phyloP scores from a whole-genome alignment of 2,797 vertebrate genomes.

The Darevskia mixta region DNA sequence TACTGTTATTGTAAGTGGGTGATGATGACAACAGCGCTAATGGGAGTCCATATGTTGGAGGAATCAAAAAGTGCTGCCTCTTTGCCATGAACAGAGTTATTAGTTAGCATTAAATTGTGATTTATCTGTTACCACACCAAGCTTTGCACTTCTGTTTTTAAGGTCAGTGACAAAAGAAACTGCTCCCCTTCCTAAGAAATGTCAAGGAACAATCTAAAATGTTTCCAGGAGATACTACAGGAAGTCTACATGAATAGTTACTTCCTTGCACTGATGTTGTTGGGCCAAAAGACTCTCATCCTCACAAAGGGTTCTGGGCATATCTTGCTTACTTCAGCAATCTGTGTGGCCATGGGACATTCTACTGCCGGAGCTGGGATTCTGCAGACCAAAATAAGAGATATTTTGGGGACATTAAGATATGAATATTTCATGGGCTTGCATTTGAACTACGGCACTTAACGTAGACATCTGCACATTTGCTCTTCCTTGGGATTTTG shows the following conservation, averaged over 20 bases:
- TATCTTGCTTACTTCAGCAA: constrained; percentile 69
- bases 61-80: constrained; percentile 26
- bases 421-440: constrained; percentile 80
- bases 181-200: constrained; percentile 6
- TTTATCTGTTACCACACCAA: constrained; percentile 29
- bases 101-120: constrained; percentile 29
- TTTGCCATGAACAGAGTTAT: not conserved
- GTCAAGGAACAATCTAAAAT: constrained; percentile 49
- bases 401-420: constrained; percentile 74
- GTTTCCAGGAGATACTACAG: constrained; percentile 55
- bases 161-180: constrained; percentile 55
- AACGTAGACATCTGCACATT: constrained; percentile 58
- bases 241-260: constrained; percentile 43
- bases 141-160: constrained; percentile 35
- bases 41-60: constrained; percentile 32
- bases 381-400: constrained; percentile 76
- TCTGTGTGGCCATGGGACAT: constrained; percentile 57
- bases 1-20: constrained; percentile 36
- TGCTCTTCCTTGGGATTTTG: constrained; percentile 58
- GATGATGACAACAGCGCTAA: not conserved
- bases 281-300: constrained; percentile 51
- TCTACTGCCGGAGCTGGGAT: constrained; percentile 64
- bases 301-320: constrained; percentile 48
- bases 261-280: constrained; percentile 45
- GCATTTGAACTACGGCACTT: constrained; percentile 72